Evolutionary conservation across 2,888 invertebrate genomes (phyloP).

Genomic region (Cynaeus angustus): DNA sequence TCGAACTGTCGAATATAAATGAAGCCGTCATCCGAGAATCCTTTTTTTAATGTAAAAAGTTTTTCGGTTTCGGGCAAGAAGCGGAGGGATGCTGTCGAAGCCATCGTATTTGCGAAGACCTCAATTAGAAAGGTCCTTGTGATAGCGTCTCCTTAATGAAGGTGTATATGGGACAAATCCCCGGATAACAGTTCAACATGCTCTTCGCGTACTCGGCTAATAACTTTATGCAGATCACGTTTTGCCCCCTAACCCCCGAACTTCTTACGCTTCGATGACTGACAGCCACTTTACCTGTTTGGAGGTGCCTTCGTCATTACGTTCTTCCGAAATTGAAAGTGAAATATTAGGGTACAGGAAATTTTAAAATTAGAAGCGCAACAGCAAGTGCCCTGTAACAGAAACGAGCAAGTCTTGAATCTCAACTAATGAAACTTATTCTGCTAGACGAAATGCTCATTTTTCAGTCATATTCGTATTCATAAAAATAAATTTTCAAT

Average conservation of each 20-base stretch:
- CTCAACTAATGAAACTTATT: too few species aligned
- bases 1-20: conserved; percentile 36
- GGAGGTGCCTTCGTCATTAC: conserved; percentile 8
- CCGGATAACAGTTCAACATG: conserved; percentile 54
- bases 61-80: conserved; percentile 26
- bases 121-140: conserved; percentile 53
- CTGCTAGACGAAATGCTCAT: too few species aligned
- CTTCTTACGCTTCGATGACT: conserved; percentile 43
- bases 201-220: conserved; percentile 50
- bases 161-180: conserved; percentile 55
- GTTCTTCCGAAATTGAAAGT: conserved; percentile 19
- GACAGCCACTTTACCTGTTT: conserved; percentile 39
- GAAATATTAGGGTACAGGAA: conserved; percentile 1
- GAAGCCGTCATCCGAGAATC: conserved; percentile 42
- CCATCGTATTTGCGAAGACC: conserved; percentile 52
- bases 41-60: conserved; percentile 42
- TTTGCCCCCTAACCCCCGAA: conserved; percentile 33
- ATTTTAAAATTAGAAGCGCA: too few species aligned
- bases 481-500: not conserved
- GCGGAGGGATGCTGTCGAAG: conserved; percentile 8
- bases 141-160: conserved; percentile 54
- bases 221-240: conserved; percentile 54
- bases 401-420: too few species aligned
- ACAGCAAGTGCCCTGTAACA: too few species aligned
- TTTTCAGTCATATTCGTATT: too few species aligned